Conservation (phyloP, 2,888 invertebrate species). For the Ormyrus rosae region DNA sequence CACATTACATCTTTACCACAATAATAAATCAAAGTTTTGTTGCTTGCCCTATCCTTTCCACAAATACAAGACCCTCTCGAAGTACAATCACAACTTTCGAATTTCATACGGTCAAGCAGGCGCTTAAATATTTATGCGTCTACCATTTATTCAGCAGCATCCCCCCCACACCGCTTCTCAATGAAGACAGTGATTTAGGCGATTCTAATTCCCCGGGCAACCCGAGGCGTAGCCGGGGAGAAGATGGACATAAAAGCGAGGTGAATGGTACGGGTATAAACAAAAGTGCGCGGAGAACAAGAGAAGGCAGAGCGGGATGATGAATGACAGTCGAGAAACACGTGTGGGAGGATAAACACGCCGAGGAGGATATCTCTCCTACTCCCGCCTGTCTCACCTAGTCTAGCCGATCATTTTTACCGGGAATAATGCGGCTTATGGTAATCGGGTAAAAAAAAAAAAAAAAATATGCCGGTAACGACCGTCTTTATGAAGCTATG, state of each 20-base stretch:
- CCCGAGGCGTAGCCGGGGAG: not conserved
- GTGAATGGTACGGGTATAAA: not conserved
- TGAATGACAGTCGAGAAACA: slow-evolving; percentile 48
- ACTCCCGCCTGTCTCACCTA: not conserved
- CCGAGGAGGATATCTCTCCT: not conserved
- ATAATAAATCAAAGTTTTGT: too few relatives aligned
- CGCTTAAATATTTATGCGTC: slow-evolving; percentile 1
- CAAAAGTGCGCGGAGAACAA: not conserved
- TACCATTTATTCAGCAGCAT: not conserved
- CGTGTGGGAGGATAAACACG: slow-evolving; percentile 45
- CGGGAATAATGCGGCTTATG: slow-evolving; percentile 21
- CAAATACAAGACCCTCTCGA: too few relatives aligned
- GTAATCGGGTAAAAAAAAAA: not conserved
- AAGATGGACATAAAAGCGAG: not conserved
- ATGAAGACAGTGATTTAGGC: slow-evolving; percentile 30
- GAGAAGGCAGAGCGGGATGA: slow-evolving; percentile 37
- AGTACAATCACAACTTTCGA: slow-evolving; percentile 4
- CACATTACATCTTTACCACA: too few relatives aligned
- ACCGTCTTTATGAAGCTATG: too few relatives aligned
- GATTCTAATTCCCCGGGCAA: slow-evolving; percentile 23
- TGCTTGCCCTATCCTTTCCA: too few relatives aligned
- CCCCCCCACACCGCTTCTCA: not conserved
- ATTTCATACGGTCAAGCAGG: not conserved
- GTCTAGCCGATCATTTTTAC: slow-evolving; percentile 4
- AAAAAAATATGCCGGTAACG: too few relatives aligned